Evolutionary conservation across 1,140 invertebrate species (phyloP).

Genomic region (Pteromalus puparum): DNA sequence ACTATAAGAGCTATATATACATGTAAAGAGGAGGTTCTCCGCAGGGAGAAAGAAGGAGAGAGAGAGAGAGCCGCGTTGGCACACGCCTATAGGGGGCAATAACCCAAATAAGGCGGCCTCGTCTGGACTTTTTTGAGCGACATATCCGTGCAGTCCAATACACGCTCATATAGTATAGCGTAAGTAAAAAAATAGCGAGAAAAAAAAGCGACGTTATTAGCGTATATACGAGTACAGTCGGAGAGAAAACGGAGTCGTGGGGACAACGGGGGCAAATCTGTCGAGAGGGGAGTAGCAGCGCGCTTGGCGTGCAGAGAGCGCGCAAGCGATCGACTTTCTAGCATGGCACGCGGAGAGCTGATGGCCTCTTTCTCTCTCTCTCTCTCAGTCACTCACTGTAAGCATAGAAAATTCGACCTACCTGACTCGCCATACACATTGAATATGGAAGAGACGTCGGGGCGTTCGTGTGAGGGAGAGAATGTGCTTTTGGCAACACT

Average conservation of each 20-base stretch:
- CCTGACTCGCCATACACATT: conserved; percentile 81
- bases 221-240: too few relatives aligned
- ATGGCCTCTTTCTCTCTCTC: not conserved
- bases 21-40: not conserved
- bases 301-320: not conserved
- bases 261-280: not conserved
- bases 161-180: too few relatives aligned
- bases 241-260: too few relatives aligned
- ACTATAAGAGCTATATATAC: too few relatives aligned
- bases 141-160: too few relatives aligned
- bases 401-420: conserved; percentile 64
- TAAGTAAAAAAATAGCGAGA: too few relatives aligned
- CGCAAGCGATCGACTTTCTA: not conserved
- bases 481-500: conserved; percentile 55
- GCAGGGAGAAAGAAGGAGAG: not conserved
- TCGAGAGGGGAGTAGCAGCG: not conserved
- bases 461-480: conserved; percentile 70
- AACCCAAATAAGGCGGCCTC: conserved; percentile 31
- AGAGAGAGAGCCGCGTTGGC: conserved; percentile 10
- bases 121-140: not conserved
- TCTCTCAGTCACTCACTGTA: too few relatives aligned
- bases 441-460: conserved; percentile 76
- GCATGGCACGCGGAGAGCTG: not conserved
- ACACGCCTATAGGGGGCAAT: conserved; percentile 32
- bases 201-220: too few relatives aligned